Conservation (phyloP, 2,797 vertebrate species). For the Caiman crocodilus region DNA sequence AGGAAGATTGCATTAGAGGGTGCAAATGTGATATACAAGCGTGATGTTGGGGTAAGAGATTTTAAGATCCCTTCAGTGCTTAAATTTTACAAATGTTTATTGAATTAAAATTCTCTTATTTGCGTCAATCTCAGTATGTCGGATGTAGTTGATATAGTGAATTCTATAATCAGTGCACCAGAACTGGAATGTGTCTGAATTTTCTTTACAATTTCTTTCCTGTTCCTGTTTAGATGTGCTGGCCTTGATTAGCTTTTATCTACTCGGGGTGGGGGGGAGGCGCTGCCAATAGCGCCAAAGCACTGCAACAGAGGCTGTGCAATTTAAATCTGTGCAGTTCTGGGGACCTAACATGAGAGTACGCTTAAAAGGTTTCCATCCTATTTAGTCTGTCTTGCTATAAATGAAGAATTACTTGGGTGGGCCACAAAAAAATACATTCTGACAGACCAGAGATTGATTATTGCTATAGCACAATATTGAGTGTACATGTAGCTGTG, state of each 20-base stretch:
- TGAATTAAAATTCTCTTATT: not conserved
- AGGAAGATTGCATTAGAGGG: slow-evolving; percentile 97
- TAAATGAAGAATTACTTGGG: not conserved
- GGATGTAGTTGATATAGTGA: not conserved
- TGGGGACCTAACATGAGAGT: no score
- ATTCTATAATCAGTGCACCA: not conserved
- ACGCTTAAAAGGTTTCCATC: no score
- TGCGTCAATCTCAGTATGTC: not conserved
- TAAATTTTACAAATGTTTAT: not conserved
- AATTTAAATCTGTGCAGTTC: not conserved
- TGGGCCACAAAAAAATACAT: not conserved
- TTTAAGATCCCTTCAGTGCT: not conserved
- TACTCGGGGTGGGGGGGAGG: not conserved
- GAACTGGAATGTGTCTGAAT: not conserved
- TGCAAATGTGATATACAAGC: slow-evolving; percentile 97
- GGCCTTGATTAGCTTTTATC: not conserved
- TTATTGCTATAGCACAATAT: not conserved
- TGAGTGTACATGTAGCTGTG: no score
- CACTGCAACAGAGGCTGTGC: not conserved
- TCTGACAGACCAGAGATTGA: not conserved
- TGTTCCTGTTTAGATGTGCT: not conserved
- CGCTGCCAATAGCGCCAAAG: not conserved
- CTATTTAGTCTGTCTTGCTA: not conserved
- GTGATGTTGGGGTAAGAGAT: slow-evolving; percentile 93
- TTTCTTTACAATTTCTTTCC: slow-evolving; percentile 1